Evolutionary conservation across 2,113 vertebrate species (phyloP), one percentile per base, ranked within the genome.

Genomic region (Cebidichthys violaceus): DNA sequence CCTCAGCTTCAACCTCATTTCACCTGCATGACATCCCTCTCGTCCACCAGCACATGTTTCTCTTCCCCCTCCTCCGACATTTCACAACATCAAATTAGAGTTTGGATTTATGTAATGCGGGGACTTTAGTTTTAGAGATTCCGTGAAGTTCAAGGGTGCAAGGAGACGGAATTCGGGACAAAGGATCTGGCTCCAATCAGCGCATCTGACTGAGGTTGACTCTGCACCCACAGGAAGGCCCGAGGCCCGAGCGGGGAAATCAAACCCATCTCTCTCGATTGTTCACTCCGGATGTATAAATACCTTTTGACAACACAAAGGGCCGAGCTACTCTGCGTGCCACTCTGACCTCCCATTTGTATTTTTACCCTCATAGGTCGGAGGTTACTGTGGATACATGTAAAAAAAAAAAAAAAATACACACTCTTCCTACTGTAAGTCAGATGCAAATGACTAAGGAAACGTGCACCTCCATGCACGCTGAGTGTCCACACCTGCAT

Each of bases 181-280:
- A 88, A 87, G 85, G 66, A 88, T 93, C 91, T 92, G 92, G 88
- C 88, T 93, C 88, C 85, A 92, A 92, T 93, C 87, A 92, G 66
- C 1, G 72, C 84, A 86, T 86, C 89, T 79, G 82, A 90, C 68
- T 71, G 68, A 86, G 82, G 86, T 82, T 75, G 86, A 90, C 80
- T 91, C 83, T 79, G 87, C 79, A 83, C 86, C 92, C 78, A 90
- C 78, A 92, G 92, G 86, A 93, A 92, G 92, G 84, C 86, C 70
- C 18, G 75, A 69, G 91, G 90, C 89, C 77, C 14, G 75, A 39
- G 83, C 18, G 9, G 83, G 90, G 87, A 89, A 91, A 87, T 91
- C 71, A 75, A 90, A 85, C 79, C 89, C 90, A 70, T 88, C 86
- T 86, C 75, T 87, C 79, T 82, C 86, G 80, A 90, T 89, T 88